Base-by-base conservation (phyloP, 2,113 vertebrate species). In the Bagarius yarrelli region DNA sequence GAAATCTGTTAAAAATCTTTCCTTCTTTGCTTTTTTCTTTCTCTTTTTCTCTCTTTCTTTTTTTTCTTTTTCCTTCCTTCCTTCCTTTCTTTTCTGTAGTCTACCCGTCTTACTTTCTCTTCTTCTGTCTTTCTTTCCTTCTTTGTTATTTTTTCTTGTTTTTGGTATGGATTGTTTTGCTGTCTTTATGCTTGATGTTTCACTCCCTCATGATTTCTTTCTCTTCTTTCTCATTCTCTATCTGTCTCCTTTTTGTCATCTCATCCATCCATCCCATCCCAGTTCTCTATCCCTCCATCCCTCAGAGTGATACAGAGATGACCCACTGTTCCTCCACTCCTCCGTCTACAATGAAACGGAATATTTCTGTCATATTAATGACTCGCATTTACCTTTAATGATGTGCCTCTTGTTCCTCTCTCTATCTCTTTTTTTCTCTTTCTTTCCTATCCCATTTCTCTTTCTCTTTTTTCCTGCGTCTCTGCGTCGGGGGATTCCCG, bases 391-490 rank as follows among this genome's bases (percentile, higher is more conserved):
- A 75, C 72, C 72, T 75, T 75, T 75, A 75, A 71, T 61, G 57
- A 77, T 9, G 44, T 60, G 56, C 34, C 67, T 47, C 36, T 30
- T 16, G 18, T 19, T 34, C 47, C 47, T 13, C 3, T 79, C 57
- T 12, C 50, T 16, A 50, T 59, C 16, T 78, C 27, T 78, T 2
- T 66, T 12, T 34, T 6, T 52, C 61, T 64, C 25, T 64, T 13
- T 76, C 56, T 78, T 57, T 34, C 59, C 74, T 60, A 66, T n/a
- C 57, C 60, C 40, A 79, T 83, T 81, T 78, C 2, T 11, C 75
- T 86, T 78, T 71, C n/a, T 56, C 70, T 81, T 66, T 80, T 83
- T 76, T 82, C 67, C 85, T 53, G 21, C 25, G 27, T 73, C 64
- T 84, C 40, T 23, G 52, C 67, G 72, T 63, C 64, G 61, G 80